phyloP scores from a whole-genome alignment of 2,113 vertebrate genomes.

The Cynopterus brachyotis region DNA sequence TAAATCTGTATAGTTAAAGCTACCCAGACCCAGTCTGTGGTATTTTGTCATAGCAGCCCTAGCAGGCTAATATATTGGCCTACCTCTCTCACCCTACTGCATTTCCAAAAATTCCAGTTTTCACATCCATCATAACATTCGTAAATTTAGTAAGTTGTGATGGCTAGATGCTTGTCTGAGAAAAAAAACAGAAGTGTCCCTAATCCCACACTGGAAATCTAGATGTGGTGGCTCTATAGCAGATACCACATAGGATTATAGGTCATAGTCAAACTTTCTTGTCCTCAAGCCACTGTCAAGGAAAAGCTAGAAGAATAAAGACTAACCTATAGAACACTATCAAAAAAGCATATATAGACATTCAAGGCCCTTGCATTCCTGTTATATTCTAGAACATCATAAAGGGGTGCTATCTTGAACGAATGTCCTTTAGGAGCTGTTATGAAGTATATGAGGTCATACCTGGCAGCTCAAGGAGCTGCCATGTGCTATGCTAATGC shows the following conservation, averaged over 20 bases:
- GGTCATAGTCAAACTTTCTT: neutral
- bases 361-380: neutral
- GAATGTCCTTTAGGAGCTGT: neutral
- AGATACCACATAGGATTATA: neutral
- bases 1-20: neutral
- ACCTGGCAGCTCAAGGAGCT: neutral
- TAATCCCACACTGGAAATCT: neutral
- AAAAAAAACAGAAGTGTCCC: neutral
- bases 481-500: neutral
- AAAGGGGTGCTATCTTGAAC: neutral
- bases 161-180: neutral
- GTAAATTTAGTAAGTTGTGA: neutral
- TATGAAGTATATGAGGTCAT: neutral
- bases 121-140: neutral
- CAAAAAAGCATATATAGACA: neutral
- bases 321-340: neutral
- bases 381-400: neutral
- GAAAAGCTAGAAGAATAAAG: neutral
- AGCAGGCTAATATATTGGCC: neutral
- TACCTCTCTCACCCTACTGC: neutral
- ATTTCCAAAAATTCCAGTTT: neutral
- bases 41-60: neutral
- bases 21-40: too few species aligned
- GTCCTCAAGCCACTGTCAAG: neutral
- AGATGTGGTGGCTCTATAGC: neutral